phyloP scores from a whole-genome alignment of 2,888 invertebrate species.

The Sesia bembeciformis region DNA sequence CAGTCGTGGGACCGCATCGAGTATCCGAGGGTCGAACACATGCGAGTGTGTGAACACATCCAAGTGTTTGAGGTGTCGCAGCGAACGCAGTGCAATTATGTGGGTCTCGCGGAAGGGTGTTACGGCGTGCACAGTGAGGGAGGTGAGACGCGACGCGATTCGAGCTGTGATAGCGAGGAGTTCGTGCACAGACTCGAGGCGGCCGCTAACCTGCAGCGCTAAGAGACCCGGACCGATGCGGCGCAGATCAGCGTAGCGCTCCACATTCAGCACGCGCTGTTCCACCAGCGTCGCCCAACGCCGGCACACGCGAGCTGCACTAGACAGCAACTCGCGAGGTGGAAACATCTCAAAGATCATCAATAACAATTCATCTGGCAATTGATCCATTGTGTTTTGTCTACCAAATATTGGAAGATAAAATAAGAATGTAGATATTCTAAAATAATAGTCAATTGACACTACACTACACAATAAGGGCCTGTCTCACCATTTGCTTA shows the following conservation, averaged over 20 bases:
- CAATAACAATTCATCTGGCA: slow-evolving; percentile 23
- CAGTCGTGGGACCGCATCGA: slow-evolving; percentile 8
- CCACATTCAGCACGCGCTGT: slow-evolving; percentile 9
- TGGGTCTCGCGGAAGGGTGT: not conserved
- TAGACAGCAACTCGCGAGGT: slow-evolving; percentile 10
- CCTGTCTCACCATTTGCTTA: no score
- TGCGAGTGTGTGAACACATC: slow-evolving; percentile 17
- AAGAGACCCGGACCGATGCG: slow-evolving; percentile 5
- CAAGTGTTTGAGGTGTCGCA: slow-evolving; percentile 16
- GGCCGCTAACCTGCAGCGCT: slow-evolving; percentile 2
- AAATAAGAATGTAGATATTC: not conserved
- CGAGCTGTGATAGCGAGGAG: slow-evolving; percentile 1
- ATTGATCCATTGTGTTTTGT: slow-evolving; percentile 11
- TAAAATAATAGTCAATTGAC: no score
- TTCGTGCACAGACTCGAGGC: not conserved
- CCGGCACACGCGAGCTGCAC: slow-evolving; percentile 15
- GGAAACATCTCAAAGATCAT: slow-evolving; percentile 19
- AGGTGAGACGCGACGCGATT: slow-evolving; percentile 4
- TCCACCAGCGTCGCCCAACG: slow-evolving; percentile 16
- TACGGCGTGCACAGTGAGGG: slow-evolving; percentile 1
- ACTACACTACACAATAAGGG: no score
- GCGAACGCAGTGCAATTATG: slow-evolving; percentile 5
- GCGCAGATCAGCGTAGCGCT: slow-evolving; percentile 8
- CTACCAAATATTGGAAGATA: not conserved
- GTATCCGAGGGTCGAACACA: slow-evolving; percentile 1